Evolutionary conservation across 2,797 vertebrate genomes (phyloP).

Genomic region (Mus minutoides): DNA sequence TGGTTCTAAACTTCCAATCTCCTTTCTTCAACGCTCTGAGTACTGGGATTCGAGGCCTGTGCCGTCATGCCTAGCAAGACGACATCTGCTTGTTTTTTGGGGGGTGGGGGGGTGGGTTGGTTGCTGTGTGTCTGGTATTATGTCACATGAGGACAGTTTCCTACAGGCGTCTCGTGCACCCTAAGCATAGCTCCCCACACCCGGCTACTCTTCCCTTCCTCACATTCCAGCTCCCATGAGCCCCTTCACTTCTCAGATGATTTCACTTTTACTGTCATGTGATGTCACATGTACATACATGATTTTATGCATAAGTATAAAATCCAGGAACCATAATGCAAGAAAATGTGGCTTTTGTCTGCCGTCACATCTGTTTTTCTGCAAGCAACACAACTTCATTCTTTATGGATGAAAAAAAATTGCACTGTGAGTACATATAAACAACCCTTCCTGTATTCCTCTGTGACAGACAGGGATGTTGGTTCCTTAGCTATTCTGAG

Average conservation of each 20-base stretch:
- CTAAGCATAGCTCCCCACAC: no score
- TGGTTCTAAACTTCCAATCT: neutral
- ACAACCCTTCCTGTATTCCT: neutral
- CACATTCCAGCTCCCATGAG: neutral
- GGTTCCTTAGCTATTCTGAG: neutral
- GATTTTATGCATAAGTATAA: neutral
- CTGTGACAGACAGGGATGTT: neutral
- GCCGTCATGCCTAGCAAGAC: neutral
- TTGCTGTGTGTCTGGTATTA: neutral
- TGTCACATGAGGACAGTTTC: neutral
- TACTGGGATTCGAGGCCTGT: neutral
- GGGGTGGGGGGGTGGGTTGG: accelerated
- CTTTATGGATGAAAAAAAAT: neutral
- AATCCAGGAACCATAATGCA: neutral
- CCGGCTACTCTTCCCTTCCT: neutral
- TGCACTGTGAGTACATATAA: neutral
- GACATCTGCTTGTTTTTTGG: neutral
- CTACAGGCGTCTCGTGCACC: no score
- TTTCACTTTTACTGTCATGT: neutral
- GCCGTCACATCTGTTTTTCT: neutral
- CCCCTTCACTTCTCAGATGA: neutral
- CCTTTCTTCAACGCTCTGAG: neutral
- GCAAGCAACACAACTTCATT: neutral
- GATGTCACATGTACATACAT: neutral
- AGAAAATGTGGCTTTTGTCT: neutral